Evolutionary conservation across 2,113 vertebrate genomes (phyloP).

Genomic region (Chinchilla lanigera): DNA sequence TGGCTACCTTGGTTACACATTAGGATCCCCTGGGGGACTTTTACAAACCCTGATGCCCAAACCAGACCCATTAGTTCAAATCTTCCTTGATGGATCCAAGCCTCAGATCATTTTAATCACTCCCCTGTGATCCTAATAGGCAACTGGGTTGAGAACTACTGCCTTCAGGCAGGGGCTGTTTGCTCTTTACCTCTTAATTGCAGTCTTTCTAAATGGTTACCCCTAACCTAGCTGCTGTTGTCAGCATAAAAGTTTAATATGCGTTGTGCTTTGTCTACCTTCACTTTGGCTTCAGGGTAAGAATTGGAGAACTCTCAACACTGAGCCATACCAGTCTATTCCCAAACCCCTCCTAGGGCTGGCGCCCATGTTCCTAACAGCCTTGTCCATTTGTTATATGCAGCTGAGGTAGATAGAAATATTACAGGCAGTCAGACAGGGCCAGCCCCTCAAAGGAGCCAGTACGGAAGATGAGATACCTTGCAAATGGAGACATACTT

Average conservation of each 20-base stretch:
- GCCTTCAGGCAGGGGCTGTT: neutral
- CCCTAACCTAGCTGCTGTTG: neutral
- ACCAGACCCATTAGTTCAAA: slow-evolving; percentile 48
- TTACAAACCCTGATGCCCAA: slow-evolving; percentile 47
- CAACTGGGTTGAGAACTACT: neutral
- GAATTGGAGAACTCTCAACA: neutral
- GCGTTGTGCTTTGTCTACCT: neutral
- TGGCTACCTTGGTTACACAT: slow-evolving; percentile 15
- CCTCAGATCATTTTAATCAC: neutral
- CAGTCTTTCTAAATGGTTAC: neutral
- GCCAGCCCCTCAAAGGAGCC: too few relatives aligned
- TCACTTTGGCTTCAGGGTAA: neutral
- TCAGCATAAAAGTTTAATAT: neutral
- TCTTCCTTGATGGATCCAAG: neutral
- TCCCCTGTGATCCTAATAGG: slow-evolving; percentile 28
- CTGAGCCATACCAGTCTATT: too few relatives aligned
- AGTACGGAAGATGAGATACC: too few relatives aligned
- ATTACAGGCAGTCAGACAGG: too few relatives aligned
- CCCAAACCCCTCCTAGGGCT: neutral
- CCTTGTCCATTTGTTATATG: too few relatives aligned
- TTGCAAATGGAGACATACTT: too few relatives aligned
- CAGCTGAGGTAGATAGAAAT: too few relatives aligned
- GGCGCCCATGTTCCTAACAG: neutral
- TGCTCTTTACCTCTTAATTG: slow-evolving; percentile 58
- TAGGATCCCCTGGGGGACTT: slow-evolving; percentile 55